These are phyloP conservation scores for Cecidostiba fungosa DNA, from an alignment of 2,888 invertebrate genomes.

Conservation along the genomic window DNA sequence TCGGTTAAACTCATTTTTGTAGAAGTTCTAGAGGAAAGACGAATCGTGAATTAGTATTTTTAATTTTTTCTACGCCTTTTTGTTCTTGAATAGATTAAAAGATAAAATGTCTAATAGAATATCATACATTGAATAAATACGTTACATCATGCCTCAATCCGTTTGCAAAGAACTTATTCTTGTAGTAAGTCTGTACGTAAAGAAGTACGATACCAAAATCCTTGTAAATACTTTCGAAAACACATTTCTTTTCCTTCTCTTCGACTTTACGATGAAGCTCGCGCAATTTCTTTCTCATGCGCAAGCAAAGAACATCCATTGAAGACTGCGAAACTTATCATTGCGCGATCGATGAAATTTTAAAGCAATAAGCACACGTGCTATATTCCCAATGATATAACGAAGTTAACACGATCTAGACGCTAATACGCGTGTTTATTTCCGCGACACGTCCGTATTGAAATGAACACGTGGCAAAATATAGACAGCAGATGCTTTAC, in stretches of 20 bases:
- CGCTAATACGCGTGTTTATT: constrained; percentile 45
- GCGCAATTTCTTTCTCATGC: constrained; percentile 46
- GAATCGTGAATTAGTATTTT: neutral
- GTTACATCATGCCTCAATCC: constrained; percentile 29
- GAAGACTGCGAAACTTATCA: constrained; percentile 25
- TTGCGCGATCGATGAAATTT: constrained; percentile 12
- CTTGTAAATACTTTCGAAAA: neutral
- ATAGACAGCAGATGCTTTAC: constrained; percentile 80
- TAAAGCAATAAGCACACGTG: constrained; percentile 9
- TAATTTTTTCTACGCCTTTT: neutral
- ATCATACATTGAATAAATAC: neutral
- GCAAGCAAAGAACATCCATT: constrained; percentile 56
- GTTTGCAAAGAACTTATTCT: constrained; percentile 31
- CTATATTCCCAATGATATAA: constrained; percentile 13
- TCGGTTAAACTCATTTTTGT: constrained; percentile 96
- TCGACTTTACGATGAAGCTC: neutral
- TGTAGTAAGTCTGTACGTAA: constrained; percentile 58
- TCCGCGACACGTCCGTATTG: neutral
- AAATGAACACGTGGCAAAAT: constrained; percentile 20
- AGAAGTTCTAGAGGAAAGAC: constrained; percentile 89
- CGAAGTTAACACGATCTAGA: constrained; percentile 27
- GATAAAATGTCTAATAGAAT: neutral
- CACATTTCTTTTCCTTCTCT: neutral
- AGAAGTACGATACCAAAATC: constrained; percentile 51
- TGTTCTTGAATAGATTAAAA: neutral